Base-by-base conservation (phyloP, 2,888 invertebrate genomes). In the Tetrapedia diversipes region DNA sequence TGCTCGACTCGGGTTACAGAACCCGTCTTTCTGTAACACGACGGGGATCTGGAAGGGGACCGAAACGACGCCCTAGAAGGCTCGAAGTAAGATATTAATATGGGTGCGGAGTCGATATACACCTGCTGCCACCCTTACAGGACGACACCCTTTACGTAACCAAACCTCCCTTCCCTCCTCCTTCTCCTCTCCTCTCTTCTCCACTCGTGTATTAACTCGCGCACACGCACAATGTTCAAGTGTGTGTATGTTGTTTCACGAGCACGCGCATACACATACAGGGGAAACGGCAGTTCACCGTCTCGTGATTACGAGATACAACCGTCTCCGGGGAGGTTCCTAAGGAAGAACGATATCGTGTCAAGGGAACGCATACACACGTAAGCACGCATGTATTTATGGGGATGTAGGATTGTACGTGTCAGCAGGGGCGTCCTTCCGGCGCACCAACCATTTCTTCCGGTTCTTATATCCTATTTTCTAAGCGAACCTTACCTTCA, bases 61-160 rank as follows among this genome's bases (percentile, higher is more conserved):
- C 53, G 43, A 79, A 70, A 70, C 74, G 80, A 76, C 81, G 78
- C 81, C 79, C 77, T 51, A 77, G 78, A 77, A 78, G 76, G 73
- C 80, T 77, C 61, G 64, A 59, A 68, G 63, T 69, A 56, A 70
- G 81, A 80, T 82, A 87, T 88, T 87, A 86, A 86, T 81, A 85
- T 79, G 81, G 83, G 81, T 80, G 82, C 80, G 73, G 77, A 82
- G 80, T 85, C 82, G 86, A 86, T 86, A 86, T 82, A 74, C 87
- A 87, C 81, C 85, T 88, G 88, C 83, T 75, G 75, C 81, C 81
- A 79, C 84, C 78, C 83, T 60, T 60, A 51, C 51, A 75, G 73
- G 68, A 73, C 64, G 76, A 45, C 68, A 60, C 65, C 72, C 81
- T 84, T 77, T 82, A 73, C 81, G 77, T 77, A 84, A 81, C 67